A percentile compares a stretch with the other conserved stretches of the same genome.
These are phyloP conservation scores for Synanceia verrucosa DNA, from an alignment of 2,797 vertebrate species.

Conservation along the genomic window DNA sequence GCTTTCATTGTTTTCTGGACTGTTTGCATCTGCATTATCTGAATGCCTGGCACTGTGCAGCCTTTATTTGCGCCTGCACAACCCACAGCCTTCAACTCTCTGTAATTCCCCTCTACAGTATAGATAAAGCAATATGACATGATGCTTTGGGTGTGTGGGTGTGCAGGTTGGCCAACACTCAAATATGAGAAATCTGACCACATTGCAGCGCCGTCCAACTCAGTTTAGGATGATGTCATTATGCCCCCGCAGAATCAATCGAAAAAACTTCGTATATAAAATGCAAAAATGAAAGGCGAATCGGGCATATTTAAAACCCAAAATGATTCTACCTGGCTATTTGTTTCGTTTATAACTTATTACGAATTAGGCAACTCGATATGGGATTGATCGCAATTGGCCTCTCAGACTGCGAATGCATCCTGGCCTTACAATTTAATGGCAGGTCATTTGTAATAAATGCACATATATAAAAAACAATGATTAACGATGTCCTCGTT, in stretches of 20 bases:
- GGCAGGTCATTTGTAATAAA: background rate
- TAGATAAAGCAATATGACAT: constrained; percentile 45
- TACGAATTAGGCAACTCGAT: background rate
- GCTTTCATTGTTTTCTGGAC: constrained; percentile 20
- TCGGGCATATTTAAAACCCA: background rate
- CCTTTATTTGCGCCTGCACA: constrained; percentile 37
- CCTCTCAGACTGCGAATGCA: background rate
- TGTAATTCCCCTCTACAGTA: constrained; percentile 7
- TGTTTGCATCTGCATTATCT: constrained; percentile 23
- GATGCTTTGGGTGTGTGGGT: constrained; percentile 44
- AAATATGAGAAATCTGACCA: constrained; percentile 64
- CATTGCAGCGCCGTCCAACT: constrained; percentile 77
- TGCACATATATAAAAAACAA: background rate
- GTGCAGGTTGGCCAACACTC: constrained; percentile 47
- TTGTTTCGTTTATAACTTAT: background rate
- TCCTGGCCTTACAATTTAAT: background rate
- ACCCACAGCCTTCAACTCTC: constrained; percentile 16
- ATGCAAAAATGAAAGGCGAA: background rate
- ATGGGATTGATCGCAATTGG: background rate
- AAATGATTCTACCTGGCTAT: background rate
- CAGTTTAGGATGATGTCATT: constrained; percentile 79
- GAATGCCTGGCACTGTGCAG: constrained; percentile 3
- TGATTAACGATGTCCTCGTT: background rate
- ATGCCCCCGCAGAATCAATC: constrained; percentile 58
- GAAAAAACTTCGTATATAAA: constrained; percentile 38